Evolutionary conservation across 2,113 vertebrate species (phyloP), one percentile per base, ranked within the genome.

Genomic region (Bolborhynchus lineola): DNA sequence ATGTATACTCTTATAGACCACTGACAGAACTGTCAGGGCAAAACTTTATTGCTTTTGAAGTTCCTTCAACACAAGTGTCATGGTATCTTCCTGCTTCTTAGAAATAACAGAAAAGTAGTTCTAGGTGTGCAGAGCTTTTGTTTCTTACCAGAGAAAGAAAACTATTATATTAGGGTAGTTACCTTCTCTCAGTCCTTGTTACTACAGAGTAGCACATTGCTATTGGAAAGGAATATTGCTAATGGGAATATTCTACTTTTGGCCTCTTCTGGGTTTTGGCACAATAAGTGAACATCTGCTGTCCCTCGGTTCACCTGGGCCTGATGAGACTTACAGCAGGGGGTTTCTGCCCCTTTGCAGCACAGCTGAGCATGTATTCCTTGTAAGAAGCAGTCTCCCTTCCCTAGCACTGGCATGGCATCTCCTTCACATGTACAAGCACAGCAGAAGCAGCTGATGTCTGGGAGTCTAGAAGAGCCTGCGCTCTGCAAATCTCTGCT

Each of bases 241-340:
- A 65, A 46, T 4, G 6, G 23, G 13, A 64, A 26, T 60, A 23
- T 37, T 79, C 46, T 42, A 24, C 49, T 93, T 86, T 81, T 86
- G 31, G 18, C 8, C 35, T 81, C 35, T 64, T 68, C 17, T 63
- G 33, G 16, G 19, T 52, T 85, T 80, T 68, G 41, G 44, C 9
- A 57, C 0, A 0, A 3, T 15, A 74, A 77, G 23, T 6, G 29
- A 88, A 52, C 10, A 13, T 0, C 1, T 52, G 33, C 55, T 37
- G 46, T 41, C 20, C 29, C 37, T 69, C 44, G 13, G 26, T 41
- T 59, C 65, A 57, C 74, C 42, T 28, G 46, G 46, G 31, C 13
- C 42, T 46, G n/a, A 41, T 25, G 42, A 78, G 18, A 35, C 49
- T 50, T 52, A 35, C 1, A 12, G 44, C 41, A 74, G 53, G 59